Evolutionary conservation across 2,113 vertebrate genomes (phyloP), one percentile per base, ranked within the genome.

Genomic region (Dicrurus megarhynchus): DNA sequence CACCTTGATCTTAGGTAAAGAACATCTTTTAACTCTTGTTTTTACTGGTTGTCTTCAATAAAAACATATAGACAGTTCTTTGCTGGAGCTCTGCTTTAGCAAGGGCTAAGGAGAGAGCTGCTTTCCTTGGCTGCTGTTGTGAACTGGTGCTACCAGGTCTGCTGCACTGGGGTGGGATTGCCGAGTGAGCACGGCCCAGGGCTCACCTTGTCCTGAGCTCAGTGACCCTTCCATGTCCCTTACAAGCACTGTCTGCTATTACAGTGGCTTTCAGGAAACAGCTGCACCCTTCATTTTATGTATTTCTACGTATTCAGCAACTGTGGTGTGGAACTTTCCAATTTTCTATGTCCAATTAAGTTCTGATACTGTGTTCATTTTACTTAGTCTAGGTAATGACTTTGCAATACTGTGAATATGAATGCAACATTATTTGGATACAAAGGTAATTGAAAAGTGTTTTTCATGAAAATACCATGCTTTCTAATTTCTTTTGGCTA

Each of bases 171-270:
- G 20, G 12, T 57, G 20, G 41, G 46, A 26, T 11, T 64, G 35
- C 61, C 47, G 15, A 21, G 49, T 2, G 44, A 44, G 18, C 35
- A 4, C 0, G 0, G 60, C 22, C 12, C 28, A 39, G 41, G 24
- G 55, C 17, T 84, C n/a, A 3, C 13, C 39, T 44, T 42, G 15
- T 56, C 50, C 71, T 39, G 14, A 44, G 44, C 64, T 52, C 23
- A 61, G 65, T 17, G 46, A 61, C 24, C 67, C 55, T 30, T 44
- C 59, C 19, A 2, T 7, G 10, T 20, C 18, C 33, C 61, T 80
- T 42, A 11, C 33, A 35, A 67, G 11, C 42, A 12, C 46, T 83
- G 9, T 9, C 44, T 76, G 46, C 33, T 23, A 12, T 42, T 50
- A 11, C 22, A 41, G 16, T 17, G 37, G 5, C 65, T 55, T n/a